These are phyloP conservation scores for Cerastoderma edule DNA, from an alignment of 2,888 invertebrate species.

Conservation along the genomic window DNA sequence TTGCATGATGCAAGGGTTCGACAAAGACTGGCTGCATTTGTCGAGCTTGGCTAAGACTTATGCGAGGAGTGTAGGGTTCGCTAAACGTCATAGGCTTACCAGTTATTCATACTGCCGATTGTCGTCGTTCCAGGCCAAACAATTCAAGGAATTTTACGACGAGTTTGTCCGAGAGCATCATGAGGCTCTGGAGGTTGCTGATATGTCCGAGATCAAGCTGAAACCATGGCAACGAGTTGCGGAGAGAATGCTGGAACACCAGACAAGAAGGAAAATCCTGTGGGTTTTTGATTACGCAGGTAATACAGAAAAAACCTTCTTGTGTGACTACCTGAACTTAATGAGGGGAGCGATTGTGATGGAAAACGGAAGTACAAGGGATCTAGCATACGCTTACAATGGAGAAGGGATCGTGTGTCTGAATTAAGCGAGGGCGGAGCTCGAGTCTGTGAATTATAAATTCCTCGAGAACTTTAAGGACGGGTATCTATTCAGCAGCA, in stretches of 20 bases:
- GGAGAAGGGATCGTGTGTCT: background rate
- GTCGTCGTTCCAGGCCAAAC: background rate
- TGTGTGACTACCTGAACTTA: background rate
- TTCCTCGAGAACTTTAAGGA: background rate
- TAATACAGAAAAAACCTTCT: background rate
- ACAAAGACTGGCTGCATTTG: slow-evolving; percentile 11
- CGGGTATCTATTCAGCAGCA: background rate
- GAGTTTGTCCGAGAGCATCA: background rate
- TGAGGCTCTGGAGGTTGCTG: background rate
- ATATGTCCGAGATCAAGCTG: background rate
- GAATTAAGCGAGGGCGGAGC: background rate
- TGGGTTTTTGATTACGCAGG: background rate
- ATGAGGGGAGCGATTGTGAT: background rate
- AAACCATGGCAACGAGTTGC: background rate
- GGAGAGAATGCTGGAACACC: background rate
- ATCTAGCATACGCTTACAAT: background rate
- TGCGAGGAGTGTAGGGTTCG: background rate
- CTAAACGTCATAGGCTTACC: background rate
- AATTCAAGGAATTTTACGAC: background rate
- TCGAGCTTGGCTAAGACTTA: background rate
- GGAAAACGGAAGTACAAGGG: background rate
- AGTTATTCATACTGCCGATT: background rate
- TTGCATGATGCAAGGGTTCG: background rate
- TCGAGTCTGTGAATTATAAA: background rate
- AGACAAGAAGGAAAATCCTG: background rate